Evolutionary conservation across 2,888 invertebrate species (phyloP).

Genomic region (Protophormia terraenovae): DNA sequence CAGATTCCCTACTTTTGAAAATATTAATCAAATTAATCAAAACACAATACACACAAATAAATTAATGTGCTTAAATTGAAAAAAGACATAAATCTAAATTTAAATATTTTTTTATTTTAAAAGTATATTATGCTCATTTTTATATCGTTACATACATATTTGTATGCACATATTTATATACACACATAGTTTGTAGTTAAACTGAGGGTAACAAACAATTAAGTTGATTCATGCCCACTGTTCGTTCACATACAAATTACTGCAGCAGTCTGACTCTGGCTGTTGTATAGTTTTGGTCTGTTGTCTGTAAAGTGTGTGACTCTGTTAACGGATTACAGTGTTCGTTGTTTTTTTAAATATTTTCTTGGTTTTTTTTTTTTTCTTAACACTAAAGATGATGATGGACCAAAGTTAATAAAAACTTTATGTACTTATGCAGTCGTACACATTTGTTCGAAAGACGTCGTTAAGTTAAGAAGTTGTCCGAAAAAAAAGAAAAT

Average conservation of each 20-base stretch:
- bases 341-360: not conserved
- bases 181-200: not conserved
- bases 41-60: not conserved
- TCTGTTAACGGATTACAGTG: slow-evolving; percentile 31
- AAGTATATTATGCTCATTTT: not conserved
- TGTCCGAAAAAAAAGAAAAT: slow-evolving; percentile 42
- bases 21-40: not conserved
- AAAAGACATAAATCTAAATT: not conserved
- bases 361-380: not conserved
- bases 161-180: too few species aligned
- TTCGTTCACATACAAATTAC: not conserved
- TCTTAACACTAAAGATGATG: slow-evolving; percentile 34
- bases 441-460: slow-evolving; percentile 59
- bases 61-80: not conserved
- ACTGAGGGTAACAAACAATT: not conserved
- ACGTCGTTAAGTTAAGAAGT: slow-evolving; percentile 59
- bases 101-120: not conserved
- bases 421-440: slow-evolving; percentile 46
- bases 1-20: not conserved
- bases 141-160: not conserved
- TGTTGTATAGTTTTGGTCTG: not conserved
- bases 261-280: not conserved
- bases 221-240: not conserved
- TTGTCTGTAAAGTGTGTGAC: not conserved
- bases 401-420: slow-evolving; percentile 66